These are phyloP conservation scores for Drosophila niveifrons DNA, from an alignment of 2,888 invertebrate genomes.

Conservation along the genomic window DNA sequence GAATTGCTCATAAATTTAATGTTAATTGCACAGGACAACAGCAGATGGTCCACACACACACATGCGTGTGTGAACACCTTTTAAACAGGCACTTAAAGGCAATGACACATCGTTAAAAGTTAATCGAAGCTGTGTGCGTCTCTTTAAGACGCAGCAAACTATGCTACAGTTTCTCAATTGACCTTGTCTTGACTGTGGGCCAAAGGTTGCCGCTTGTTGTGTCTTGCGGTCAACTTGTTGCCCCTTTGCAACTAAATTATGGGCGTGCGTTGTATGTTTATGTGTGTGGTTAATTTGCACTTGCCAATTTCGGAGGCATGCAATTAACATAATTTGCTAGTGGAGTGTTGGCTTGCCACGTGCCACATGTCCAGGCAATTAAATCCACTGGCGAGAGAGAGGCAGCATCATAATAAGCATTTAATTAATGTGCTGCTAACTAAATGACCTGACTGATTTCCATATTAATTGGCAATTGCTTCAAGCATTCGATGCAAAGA, in stretches of 20 bases:
- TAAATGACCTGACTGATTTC: constrained; percentile 60
- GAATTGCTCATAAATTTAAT: constrained; percentile 72
- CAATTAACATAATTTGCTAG: constrained; percentile 56
- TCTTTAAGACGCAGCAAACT: constrained; percentile 26
- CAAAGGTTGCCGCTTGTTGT: neutral
- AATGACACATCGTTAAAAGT: constrained; percentile 33
- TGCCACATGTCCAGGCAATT: constrained; percentile 54
- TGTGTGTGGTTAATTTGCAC: constrained; percentile 36
- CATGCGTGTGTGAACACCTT: constrained; percentile 11
- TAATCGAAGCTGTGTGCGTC: constrained; percentile 18
- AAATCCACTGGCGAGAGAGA: constrained; percentile 34
- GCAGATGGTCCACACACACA: constrained; percentile 41
- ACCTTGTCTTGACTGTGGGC: neutral
- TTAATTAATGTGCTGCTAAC: constrained; percentile 51
- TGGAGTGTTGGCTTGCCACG: neutral
- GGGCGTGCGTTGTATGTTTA: neutral
- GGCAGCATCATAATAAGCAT: constrained; percentile 60
- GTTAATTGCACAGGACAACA: constrained; percentile 58
- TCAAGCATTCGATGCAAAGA: constrained; percentile 14
- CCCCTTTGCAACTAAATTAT: constrained; percentile 26
- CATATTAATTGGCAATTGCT: constrained; percentile 77
- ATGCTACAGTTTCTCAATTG: constrained; percentile 28
- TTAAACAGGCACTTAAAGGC: constrained; percentile 43
- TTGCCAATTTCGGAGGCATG: constrained; percentile 27
- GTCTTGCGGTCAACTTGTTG: constrained; percentile 2